A percentile compares a stretch with the other conserved stretches of the same genome.
These are phyloP conservation scores for Hippoglossus hippoglossus DNA, from an alignment of 2,797 vertebrate genomes.

Conservation along the genomic window DNA sequence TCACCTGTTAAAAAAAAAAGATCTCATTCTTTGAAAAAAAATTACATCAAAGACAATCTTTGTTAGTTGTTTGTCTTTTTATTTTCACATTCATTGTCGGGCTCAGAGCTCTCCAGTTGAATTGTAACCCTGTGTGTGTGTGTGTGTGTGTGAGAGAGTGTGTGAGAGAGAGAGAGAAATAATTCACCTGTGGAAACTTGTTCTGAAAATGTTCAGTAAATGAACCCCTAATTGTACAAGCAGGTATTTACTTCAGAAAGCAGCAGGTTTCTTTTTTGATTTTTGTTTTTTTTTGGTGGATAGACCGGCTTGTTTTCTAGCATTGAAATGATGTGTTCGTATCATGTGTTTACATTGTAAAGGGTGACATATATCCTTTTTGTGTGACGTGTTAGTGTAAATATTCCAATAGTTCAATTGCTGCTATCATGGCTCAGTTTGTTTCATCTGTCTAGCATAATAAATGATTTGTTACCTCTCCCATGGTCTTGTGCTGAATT, in stretches of 20 bases:
- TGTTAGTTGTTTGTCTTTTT: constrained; percentile 73
- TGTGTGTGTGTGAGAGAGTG: constrained; percentile 2
- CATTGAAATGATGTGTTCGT: constrained; percentile 73
- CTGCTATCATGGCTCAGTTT: constrained; percentile 86
- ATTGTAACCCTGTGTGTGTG: constrained; percentile 31
- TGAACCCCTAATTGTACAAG: constrained; percentile 55
- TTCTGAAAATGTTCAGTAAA: constrained; percentile 53
- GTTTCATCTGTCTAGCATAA: constrained; percentile 81
- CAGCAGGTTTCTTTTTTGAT: constrained; percentile 66
- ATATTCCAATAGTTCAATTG: constrained; percentile 86
- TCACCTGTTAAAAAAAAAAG: constrained; percentile 29
- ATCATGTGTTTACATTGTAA: constrained; percentile 88
- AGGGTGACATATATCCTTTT: constrained; percentile 79
- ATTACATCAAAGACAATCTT: constrained; percentile 73
- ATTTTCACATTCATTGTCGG: constrained; percentile 54
- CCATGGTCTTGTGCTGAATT: neutral
- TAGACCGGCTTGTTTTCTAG: constrained; percentile 73
- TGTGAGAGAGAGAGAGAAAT: neutral
- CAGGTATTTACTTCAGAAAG: constrained; percentile 56
- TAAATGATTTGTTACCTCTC: constrained; percentile 82
- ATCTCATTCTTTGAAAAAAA: constrained; percentile 33
- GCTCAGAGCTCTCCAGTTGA: constrained; percentile 51
- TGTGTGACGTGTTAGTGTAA: constrained; percentile 86
- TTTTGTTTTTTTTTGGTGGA: constrained; percentile 61
- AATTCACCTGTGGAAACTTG: constrained; percentile 60